Evolutionary conservation across 2,113 vertebrate species (phyloP), one percentile per base, ranked within the genome.

Genomic region (Coracopsis vasa): DNA sequence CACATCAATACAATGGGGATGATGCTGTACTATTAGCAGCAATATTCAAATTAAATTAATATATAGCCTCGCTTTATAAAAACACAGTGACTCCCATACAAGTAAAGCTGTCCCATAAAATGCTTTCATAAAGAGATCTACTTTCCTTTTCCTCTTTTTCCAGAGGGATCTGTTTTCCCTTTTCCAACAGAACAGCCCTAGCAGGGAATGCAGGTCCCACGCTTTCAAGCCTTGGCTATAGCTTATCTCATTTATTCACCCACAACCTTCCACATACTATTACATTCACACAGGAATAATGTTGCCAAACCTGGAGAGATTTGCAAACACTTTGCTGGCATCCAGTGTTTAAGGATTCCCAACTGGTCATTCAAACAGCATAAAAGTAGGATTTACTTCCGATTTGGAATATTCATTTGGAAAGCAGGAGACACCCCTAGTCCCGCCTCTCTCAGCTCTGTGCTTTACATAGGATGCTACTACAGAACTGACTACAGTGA

Each of bases 171-270:
- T 9, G 23, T 13, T 61, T 42, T 66, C 53, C 10, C 17, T 88
- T 44, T 48, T 80, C 45, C 72, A 71, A 27, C 31, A 77, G 44
- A 64, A 69, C 8, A 61, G 33, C 8, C 37, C 45, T 12, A 53
- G 29, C 33, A 79, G 29, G 4, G 12, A 74, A 50, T 0, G 28
- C 39, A 78, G 50, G 60, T 39, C 41, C 29, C n/a, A 10, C 3
- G n/a, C 44, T 80, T 65, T 67, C 37, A 71, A 44, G 29, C 29
- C n/a, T 48, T 41, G 18, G 21, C 24, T 48, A 9, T 6, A 31
- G 10, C 31, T 44, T 19, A 6, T 11, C 23, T 13, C 0, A 0
- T 70, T 65, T 51, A 13, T 72, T 89, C 33, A 20, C 50, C 15
- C 39, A 16, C 67, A 60, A 11, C 31, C 27, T 77, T 62, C 33